Base-by-base conservation (phyloP, 1,140 invertebrate genomes). In the Aphis craccivora region DNA sequence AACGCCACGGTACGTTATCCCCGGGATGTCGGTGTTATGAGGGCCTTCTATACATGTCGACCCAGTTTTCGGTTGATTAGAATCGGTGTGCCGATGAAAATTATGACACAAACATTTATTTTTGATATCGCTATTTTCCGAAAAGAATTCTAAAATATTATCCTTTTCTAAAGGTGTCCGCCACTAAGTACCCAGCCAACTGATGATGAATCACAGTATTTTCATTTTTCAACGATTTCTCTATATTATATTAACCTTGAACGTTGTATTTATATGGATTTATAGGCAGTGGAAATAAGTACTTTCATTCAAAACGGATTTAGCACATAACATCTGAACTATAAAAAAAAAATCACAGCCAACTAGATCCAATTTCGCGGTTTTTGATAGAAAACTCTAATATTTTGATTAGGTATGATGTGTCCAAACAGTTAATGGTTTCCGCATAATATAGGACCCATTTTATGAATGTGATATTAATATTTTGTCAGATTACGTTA, bases 51-150 rank as follows among this genome's bases (percentile, higher is more conserved):
- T 91, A 92, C 60, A 55, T 91, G 40, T 48, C 48, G 91, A 84
- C 91, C 91, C 48, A 93, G 91, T 93, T 93, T 83, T 93, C 91
- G 91, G 91, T 92, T 92, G 91, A 92, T 92, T 92, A 92, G 91
- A 92, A 92, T 92, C 91, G 91, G 91, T 84, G 84, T 84, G 76
- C 76, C 91, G 91, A 83, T 48, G 11, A 84, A 92, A 92, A 92
- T 92, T 84, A 92, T 92, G 76, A 83, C 76, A 83, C 48, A 35
- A 84, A 83, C 67, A 43, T 91, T 51, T 51, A 92, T 51, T 37
- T 83, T 92, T 92, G 83, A 35, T 84, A 84, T 53, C 43, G 35
- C 35, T 35, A 92, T 92, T 92, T 92, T 92, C 35, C 81, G 48
- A 51, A 45, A 40, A 14, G 67, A 91, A 83, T 91, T 83, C 90